These are phyloP conservation scores for Damaliscus lunatus DNA, from an alignment of 2,113 vertebrate genomes.

Conservation along the genomic window DNA sequence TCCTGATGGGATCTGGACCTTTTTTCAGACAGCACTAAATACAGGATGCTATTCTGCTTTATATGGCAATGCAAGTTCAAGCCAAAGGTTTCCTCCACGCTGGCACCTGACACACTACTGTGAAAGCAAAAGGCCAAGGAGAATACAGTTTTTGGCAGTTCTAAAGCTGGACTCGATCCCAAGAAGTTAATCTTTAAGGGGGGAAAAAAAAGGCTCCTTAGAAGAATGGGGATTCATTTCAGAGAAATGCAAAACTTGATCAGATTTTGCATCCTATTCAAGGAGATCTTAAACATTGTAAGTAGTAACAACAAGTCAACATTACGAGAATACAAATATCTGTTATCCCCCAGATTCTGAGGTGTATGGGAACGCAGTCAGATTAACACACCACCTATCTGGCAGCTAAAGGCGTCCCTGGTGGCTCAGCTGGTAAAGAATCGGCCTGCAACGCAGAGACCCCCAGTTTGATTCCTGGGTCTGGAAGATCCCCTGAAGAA, in stretches of 20 bases:
- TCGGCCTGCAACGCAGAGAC: background rate
- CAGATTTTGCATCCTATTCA: background rate
- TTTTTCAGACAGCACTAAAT: background rate
- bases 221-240: background rate
- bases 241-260: background rate
- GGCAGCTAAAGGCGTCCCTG: background rate
- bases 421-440: background rate
- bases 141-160: background rate
- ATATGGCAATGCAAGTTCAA: background rate
- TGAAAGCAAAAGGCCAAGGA: background rate
- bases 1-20: background rate
- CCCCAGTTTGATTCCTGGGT: background rate
- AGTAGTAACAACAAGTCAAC: background rate
- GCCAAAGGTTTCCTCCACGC: background rate
- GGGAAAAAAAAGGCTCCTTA: background rate
- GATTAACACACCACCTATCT: background rate
- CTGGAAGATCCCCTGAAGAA: background rate
- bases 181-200: background rate
- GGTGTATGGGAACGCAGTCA: background rate
- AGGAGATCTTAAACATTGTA: background rate
- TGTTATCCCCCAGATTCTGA: background rate
- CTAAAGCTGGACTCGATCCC: background rate
- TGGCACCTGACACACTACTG: background rate
- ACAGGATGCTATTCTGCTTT: background rate
- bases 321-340: background rate